phyloP scores from a whole-genome alignment of 2,113 vertebrate genomes.

The Lasiurus borealis region DNA sequence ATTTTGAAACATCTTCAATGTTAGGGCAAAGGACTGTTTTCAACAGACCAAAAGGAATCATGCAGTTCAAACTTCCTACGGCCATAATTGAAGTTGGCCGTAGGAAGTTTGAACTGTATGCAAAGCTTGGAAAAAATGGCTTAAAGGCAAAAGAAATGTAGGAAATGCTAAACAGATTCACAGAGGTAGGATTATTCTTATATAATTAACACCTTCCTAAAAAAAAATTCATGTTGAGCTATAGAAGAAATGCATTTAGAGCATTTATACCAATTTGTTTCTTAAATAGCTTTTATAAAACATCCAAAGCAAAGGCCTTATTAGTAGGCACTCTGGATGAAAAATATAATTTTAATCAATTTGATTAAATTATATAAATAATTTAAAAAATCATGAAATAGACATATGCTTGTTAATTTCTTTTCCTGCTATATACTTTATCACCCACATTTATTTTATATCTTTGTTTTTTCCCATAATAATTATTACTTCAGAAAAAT shows the following conservation, averaged over 20 bases:
- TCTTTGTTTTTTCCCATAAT: not conserved
- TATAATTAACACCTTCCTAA: fast-evolving
- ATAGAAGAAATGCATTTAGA: not conserved
- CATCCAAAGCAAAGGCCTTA: not conserved
- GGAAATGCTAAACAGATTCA: not conserved
- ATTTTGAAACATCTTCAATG: not conserved
- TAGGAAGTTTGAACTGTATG: not conserved
- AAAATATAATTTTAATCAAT: not conserved
- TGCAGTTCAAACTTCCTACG: no score
- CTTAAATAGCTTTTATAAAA: not conserved
- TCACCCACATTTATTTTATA: not conserved
- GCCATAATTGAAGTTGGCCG: not conserved
- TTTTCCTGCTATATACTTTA: not conserved
- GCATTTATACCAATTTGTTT: not conserved
- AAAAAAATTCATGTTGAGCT: not conserved
- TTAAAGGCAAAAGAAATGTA: not conserved
- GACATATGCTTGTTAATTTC: not conserved
- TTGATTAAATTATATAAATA: not conserved
- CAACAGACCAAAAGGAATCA: not conserved
- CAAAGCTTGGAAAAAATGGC: not conserved
- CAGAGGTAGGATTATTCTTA: not conserved
- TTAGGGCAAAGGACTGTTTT: not conserved
- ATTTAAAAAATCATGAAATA: not conserved
- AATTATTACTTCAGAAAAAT: not conserved
- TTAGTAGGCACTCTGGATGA: not conserved